Percentiles rank a stretch among this genome's conserved stretches.
These are phyloP conservation scores for Pseudorasbora parva DNA, from an alignment of 2,113 vertebrate genomes.

Conservation along the genomic window DNA sequence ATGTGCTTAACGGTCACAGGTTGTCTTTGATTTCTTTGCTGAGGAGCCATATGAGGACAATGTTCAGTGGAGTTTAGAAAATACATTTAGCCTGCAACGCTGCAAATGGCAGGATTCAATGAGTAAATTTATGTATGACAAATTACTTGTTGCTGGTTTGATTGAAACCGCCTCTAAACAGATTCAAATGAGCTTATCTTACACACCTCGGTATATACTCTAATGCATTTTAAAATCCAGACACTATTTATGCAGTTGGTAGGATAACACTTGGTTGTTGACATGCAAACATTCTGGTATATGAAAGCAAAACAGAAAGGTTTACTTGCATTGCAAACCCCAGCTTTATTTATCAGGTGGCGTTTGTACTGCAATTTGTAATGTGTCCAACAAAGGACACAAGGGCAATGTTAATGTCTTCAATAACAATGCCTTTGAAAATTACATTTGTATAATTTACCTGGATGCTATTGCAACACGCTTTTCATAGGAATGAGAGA, in stretches of 20 bases:
- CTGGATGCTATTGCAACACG: background rate
- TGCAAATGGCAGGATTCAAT: background rate
- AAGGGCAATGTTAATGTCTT: slow-evolving; percentile 1
- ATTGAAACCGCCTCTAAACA: background rate
- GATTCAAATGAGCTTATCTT: background rate
- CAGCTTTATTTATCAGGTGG: background rate
- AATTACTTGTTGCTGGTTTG: background rate
- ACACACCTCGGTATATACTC: background rate
- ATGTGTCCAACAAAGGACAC: background rate
- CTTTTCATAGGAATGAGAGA: background rate
- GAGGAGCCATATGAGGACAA: background rate
- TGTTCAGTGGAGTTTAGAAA: background rate
- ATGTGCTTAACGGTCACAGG: background rate
- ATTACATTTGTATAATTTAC: slow-evolving; percentile 19
- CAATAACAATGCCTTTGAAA: slow-evolving; percentile 6
- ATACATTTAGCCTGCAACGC: background rate
- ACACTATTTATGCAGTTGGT: no score
- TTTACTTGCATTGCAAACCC: background rate
- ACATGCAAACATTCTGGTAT: no score
- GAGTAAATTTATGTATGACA: background rate
- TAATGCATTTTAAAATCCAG: background rate
- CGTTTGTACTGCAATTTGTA: background rate
- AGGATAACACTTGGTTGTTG: no score
- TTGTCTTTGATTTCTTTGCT: background rate
- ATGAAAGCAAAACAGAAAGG: background rate